phyloP scores from a whole-genome alignment of 2,113 vertebrate genomes.

The Acanthisitta chloris region DNA sequence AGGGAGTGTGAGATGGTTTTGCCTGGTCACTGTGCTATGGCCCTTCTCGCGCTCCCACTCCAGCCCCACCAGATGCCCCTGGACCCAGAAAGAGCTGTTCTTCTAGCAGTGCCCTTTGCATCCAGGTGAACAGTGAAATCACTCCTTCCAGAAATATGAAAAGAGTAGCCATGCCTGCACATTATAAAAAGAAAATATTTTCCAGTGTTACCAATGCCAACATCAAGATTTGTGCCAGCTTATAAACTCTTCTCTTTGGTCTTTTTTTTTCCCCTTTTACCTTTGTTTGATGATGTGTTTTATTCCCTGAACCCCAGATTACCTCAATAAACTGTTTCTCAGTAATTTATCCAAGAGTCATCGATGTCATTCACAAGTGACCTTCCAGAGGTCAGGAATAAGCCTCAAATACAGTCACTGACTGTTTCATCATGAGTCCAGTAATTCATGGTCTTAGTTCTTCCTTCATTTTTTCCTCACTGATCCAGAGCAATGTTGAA shows the following conservation, averaged over 20 bases:
- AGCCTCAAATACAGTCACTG: neutral
- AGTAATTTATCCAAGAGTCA: neutral
- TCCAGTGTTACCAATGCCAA: neutral
- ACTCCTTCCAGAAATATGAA: neutral
- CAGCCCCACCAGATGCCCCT: neutral
- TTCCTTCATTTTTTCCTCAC: neutral
- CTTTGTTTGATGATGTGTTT: neutral
- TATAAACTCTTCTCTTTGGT: neutral
- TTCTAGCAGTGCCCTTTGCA: neutral
- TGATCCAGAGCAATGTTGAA: neutral
- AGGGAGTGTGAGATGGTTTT: neutral
- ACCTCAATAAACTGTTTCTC: neutral
- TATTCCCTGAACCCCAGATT: neutral
- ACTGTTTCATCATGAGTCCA: neutral
- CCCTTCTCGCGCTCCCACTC: neutral
- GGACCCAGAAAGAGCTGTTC: neutral
- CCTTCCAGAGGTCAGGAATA: neutral
- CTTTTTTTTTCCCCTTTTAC: neutral
- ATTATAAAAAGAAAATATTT: neutral
- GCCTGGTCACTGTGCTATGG: rapidly evolving
- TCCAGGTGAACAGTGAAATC: neutral
- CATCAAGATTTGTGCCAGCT: neutral
- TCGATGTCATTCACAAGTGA: neutral
- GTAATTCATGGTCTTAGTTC: neutral
- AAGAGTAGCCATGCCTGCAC: neutral